Evolutionary conservation across 2,113 vertebrate species (phyloP).

Genomic region (Bubo scandiacus): DNA sequence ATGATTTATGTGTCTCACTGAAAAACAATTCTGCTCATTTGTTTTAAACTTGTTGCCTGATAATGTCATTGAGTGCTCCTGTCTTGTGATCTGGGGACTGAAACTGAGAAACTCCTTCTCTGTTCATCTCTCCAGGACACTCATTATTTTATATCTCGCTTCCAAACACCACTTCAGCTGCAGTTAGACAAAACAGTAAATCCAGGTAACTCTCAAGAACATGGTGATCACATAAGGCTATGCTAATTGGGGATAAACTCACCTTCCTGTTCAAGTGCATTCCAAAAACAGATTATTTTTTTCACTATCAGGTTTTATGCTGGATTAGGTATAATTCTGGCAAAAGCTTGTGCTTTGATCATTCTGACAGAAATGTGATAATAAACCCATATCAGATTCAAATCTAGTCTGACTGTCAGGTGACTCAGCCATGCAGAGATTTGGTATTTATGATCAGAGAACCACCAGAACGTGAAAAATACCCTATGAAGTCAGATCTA

Average conservation of each 20-base stretch:
- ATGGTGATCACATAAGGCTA: rapidly evolving
- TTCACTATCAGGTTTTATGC: not conserved
- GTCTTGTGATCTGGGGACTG: not conserved
- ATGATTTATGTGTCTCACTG: not conserved
- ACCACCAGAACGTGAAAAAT: not conserved
- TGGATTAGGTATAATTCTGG: not conserved
- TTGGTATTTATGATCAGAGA: not conserved
- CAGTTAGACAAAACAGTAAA: not conserved
- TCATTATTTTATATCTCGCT: not conserved
- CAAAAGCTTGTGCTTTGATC: not conserved
- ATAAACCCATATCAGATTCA: not conserved
- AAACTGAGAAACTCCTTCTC: not conserved
- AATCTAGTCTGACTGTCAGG: not conserved
- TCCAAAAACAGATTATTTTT: not conserved
- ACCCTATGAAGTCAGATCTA: not conserved
- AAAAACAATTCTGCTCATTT: not conserved
- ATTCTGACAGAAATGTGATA: not conserved
- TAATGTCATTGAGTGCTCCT: not conserved
- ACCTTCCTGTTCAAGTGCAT: not conserved
- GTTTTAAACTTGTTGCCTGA: not conserved
- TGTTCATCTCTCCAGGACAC: not conserved
- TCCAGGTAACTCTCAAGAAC: not conserved
- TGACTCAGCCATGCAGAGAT: not conserved
- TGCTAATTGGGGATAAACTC: not conserved
- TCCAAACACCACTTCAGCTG: not conserved